phyloP scores from a whole-genome alignment of 2,888 invertebrate species.

The Lingula anatina region DNA sequence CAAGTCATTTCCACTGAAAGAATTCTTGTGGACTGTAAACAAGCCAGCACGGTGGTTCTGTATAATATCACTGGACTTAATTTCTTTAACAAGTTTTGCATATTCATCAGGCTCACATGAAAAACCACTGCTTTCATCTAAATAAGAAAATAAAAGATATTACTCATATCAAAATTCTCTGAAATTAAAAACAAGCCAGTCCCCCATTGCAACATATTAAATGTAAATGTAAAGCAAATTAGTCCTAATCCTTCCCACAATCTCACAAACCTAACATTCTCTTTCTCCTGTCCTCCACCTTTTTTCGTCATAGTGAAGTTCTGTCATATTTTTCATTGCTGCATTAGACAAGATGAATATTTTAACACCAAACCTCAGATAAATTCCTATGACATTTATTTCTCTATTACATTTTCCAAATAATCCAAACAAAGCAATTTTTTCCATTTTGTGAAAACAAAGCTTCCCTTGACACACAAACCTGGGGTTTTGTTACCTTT shows the following conservation, averaged over 20 bases:
- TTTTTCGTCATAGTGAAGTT: too few species aligned
- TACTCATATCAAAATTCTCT: too few species aligned
- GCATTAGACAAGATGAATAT: too few species aligned
- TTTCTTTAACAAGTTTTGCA: conserved; percentile 36
- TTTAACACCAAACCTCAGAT: neutral
- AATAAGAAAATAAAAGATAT: too few species aligned
- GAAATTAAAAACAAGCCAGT: too few species aligned
- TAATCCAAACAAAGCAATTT: neutral
- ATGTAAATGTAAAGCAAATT: too few species aligned
- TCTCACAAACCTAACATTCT: too few species aligned
- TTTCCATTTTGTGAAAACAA: neutral
- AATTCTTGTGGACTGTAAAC: conserved; percentile 35
- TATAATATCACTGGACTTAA: conserved; percentile 49
- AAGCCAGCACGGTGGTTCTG: conserved; percentile 39
- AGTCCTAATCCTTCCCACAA: too few species aligned
- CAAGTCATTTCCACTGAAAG: conserved; percentile 52
- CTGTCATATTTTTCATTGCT: too few species aligned
- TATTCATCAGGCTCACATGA: conserved; percentile 48
- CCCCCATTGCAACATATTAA: too few species aligned
- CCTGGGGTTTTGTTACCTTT: too few species aligned
- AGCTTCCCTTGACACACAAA: neutral
- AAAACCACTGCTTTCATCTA: conserved; percentile 20
- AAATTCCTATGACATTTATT: neutral
- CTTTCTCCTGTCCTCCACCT: too few species aligned
- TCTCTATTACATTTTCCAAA: neutral